Evolutionary conservation across 2,113 vertebrate genomes (phyloP), one percentile per base, ranked within the genome.

Genomic region (Peromyscus leucopus): DNA sequence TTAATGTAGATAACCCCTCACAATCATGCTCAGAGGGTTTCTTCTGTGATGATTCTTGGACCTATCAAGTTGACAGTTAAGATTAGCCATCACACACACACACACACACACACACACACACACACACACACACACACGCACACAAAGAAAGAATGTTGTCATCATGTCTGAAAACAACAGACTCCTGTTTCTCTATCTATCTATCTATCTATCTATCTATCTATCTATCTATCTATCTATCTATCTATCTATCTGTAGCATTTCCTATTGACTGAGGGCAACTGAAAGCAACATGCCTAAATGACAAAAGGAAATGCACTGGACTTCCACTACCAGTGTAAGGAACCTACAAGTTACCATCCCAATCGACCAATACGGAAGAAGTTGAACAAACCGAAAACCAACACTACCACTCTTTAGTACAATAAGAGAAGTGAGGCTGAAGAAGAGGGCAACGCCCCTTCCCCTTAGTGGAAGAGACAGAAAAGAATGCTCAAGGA

Each of bases 61-160:
- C 39, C 7, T 42, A 42, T 17, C n/a, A 10, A 65, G n/a, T 84
- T 63, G 59, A 63, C n/a, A 84, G 61, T 84, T 84, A 42, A 42
- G 22, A 84, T 63, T 84, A 42, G 57, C 26, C n/a, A 84, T 17
- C n/a, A 26, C 80, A 83, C 31, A 82, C n/a, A 74, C 19, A 11
- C 91, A 98, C 7, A 0, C 91, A 97, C 96, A 91, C 97, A 96
- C 91, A 96, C 78, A 79, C 48, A 42, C 72, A 80, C 48, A 26
- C 76, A 79, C 42, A 76, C 74, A 78, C 75, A 51, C 78, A 57
- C 31, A 11, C 17, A 36, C 46, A 55, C 51, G 36, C 28, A 26
- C 24, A 31, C 15, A 48, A 36, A 67, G 16, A 83, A 55, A 63
- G 9, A 95, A 67, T 9, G 11, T 13, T 48, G 7, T 6, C 4